phyloP scores from a whole-genome alignment of 2,888 invertebrate genomes.

The Acronicta aceris region DNA sequence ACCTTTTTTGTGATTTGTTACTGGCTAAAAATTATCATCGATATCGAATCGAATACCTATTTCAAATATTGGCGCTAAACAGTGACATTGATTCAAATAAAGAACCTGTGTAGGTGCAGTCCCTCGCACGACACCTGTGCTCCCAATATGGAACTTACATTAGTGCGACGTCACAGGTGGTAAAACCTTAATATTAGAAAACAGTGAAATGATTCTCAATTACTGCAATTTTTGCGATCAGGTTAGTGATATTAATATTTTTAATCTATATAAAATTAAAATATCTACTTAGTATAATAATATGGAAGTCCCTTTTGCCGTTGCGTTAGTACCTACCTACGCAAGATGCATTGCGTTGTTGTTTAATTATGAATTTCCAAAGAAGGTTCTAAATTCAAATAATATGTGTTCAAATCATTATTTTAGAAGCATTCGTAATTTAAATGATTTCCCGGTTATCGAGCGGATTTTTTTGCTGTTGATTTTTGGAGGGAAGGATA shows the following conservation, averaged over 20 bases:
- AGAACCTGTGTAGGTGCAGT: not conserved
- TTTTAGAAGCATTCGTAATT: not conserved
- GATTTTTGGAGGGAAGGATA: too few relatives aligned
- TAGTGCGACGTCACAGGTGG: constrained; percentile 15
- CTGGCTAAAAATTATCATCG: not conserved
- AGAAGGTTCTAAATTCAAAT: not conserved
- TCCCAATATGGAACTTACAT: not conserved
- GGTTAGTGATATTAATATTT: constrained; percentile 19
- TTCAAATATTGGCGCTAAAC: constrained; percentile 25
- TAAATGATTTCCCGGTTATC: constrained; percentile 14
- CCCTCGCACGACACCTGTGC: constrained; percentile 23
- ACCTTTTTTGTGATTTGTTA: not conserved
- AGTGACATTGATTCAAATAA: not conserved
- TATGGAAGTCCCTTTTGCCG: too few relatives aligned
- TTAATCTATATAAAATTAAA: not conserved
- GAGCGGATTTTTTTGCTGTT: too few relatives aligned
- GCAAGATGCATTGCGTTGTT: too few relatives aligned
- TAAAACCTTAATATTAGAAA: constrained; percentile 11
- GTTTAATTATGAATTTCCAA: too few relatives aligned
- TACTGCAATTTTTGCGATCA: constrained; percentile 15
- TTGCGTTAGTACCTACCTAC: too few relatives aligned
- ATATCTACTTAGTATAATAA: too few relatives aligned
- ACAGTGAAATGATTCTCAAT: constrained; percentile 34
- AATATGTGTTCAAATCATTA: too few relatives aligned
- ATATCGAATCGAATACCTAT: not conserved